phyloP scores from a whole-genome alignment of 1,140 invertebrate species.

The Conopomorpha cramerella region DNA sequence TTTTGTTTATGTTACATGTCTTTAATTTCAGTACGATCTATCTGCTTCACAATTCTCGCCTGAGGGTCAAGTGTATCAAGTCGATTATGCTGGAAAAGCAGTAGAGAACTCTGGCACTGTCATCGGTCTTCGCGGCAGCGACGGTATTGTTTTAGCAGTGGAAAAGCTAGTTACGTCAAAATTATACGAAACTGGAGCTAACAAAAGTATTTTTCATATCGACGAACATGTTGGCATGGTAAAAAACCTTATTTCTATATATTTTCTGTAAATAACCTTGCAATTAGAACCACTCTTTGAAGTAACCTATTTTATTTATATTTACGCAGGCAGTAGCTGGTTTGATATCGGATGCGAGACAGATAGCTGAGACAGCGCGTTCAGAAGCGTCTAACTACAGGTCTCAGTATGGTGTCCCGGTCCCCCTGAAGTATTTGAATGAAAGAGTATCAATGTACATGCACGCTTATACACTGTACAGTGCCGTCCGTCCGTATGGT shows the following conservation, averaged over 20 bases:
- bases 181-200: conserved; percentile 92
- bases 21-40: conserved; percentile 91
- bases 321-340: conserved; percentile 85
- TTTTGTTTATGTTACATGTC: conserved; percentile 15
- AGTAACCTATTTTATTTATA: too few relatives aligned
- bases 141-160: conserved; percentile 96
- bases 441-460: conserved; percentile 94
- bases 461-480: conserved; percentile 96
- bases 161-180: conserved; percentile 98
- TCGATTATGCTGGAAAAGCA: conserved; percentile 99
- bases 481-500: conserved; percentile 93
- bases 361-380: conserved; percentile 87
- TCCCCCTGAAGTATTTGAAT: conserved; percentile 90
- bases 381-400: conserved; percentile 92
- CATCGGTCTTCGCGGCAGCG: conserved; percentile 91
- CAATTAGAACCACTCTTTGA: too few relatives aligned
- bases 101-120: conserved; percentile 99
- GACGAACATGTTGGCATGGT: conserved; percentile 95
- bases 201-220: conserved; percentile 92
- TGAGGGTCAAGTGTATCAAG: conserved; percentile 98
- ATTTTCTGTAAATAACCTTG: too few relatives aligned
- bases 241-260: too few relatives aligned
- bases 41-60: conserved; percentile 99
- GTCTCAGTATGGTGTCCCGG: conserved; percentile 81
- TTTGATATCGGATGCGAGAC: conserved; percentile 91